These are phyloP conservation scores for Orycteropus afer DNA, from an alignment of 2,113 vertebrate genomes.

Conservation along the genomic window DNA sequence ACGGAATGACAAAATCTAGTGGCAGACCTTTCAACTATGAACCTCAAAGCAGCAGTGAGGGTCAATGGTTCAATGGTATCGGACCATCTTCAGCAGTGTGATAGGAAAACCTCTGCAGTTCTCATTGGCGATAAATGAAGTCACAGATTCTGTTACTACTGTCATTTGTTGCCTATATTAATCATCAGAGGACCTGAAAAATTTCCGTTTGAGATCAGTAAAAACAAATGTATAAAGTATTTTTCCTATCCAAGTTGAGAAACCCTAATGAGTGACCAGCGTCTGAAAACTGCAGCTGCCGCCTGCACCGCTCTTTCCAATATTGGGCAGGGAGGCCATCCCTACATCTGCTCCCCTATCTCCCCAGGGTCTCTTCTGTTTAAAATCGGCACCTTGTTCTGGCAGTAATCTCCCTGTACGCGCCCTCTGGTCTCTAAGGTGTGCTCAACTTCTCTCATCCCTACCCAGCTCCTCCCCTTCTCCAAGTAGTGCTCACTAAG, in stretches of 20 bases:
- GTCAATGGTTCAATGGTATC: too few relatives aligned
- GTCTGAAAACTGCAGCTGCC: accelerated
- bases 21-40: not conserved
- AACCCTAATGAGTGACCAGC: not conserved
- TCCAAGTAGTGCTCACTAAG: not conserved
- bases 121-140: not conserved
- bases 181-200: not conserved
- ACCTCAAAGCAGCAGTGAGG: not conserved
- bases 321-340: not conserved
- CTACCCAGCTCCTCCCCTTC: not conserved
- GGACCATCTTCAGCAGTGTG: not conserved
- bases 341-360: not conserved
- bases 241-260: not conserved
- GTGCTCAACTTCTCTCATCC: not conserved
- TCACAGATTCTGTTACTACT: not conserved
- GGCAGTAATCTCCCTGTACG: not conserved
- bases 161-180: not conserved
- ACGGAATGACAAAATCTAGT: not conserved
- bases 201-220: not conserved
- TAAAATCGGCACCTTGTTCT: not conserved
- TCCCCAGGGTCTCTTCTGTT: not conserved
- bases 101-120: not conserved
- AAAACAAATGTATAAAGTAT: not conserved
- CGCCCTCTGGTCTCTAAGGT: not conserved
- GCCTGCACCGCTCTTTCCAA: too few relatives aligned